These are phyloP conservation scores for Aphidius colemani DNA, from an alignment of 2,888 invertebrate genomes.

Conservation along the genomic window DNA sequence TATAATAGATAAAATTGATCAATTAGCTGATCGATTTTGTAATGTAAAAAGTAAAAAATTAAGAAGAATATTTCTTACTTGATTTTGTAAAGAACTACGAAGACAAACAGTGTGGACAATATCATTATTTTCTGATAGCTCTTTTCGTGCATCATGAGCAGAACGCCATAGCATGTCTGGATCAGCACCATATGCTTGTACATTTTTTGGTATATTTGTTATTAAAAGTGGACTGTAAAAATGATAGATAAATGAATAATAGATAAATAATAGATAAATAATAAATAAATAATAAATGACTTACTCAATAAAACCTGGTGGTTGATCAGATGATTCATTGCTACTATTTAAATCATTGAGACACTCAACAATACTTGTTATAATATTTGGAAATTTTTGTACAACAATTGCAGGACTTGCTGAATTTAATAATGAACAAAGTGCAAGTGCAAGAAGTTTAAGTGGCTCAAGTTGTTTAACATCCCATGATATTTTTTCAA, in stretches of 20 bases:
- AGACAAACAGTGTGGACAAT: slow-evolving; percentile 81
- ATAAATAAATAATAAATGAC: slow-evolving; percentile 21
- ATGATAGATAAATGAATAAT: neutral
- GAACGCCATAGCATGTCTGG: slow-evolving; percentile 68
- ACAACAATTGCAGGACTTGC: slow-evolving; percentile 70
- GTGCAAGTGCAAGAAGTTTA: slow-evolving; percentile 78
- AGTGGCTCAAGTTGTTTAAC: slow-evolving; percentile 80
- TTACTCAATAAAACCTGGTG: slow-evolving; percentile 3
- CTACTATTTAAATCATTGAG: slow-evolving; percentile 77
- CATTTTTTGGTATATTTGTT: slow-evolving; percentile 2
- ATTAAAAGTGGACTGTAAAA: neutral
- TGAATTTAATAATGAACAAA: slow-evolving; percentile 70
- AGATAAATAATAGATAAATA: slow-evolving; percentile 13
- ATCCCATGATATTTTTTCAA: slow-evolving; percentile 73
- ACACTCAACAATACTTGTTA: slow-evolving; percentile 76
- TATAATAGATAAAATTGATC: neutral
- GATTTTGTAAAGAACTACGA: slow-evolving; percentile 72
- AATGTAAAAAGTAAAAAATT: slow-evolving; percentile 22
- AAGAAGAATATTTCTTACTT: slow-evolving; percentile 61
- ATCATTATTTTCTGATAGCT: slow-evolving; percentile 72
- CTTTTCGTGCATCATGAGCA: slow-evolving; percentile 76
- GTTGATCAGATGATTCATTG: slow-evolving; percentile 59
- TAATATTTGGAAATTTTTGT: slow-evolving; percentile 73
- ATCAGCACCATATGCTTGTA: slow-evolving; percentile 42
- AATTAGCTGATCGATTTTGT: no score